These are phyloP conservation scores for Haplochromis burtoni DNA, from an alignment of 2,113 vertebrate genomes.

Conservation along the genomic window DNA sequence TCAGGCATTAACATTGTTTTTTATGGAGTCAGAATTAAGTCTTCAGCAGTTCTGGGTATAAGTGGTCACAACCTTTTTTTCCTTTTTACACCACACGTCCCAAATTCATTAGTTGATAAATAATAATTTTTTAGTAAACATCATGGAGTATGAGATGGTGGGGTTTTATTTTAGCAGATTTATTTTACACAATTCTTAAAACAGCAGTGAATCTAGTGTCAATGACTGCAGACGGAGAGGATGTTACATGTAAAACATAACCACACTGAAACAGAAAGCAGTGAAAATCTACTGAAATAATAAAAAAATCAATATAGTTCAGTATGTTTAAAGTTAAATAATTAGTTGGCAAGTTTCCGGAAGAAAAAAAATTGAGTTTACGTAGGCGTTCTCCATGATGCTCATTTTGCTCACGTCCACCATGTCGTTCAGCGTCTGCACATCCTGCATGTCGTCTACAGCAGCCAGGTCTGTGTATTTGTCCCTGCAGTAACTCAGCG, in stretches of 20 bases:
- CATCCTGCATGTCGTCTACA: not conserved
- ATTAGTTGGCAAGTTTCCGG: fast-evolving
- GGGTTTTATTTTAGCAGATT: not conserved
- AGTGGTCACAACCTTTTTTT: not conserved
- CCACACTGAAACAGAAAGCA: not conserved
- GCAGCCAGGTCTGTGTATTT: not conserved
- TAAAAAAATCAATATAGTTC: not conserved
- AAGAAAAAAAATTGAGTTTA: not conserved
- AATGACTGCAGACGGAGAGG: not conserved
- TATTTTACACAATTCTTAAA: not conserved
- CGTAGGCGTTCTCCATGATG: not conserved
- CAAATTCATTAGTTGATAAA: not conserved
- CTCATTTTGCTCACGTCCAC: not conserved
- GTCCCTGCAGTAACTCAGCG: not conserved
- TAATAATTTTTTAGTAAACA: fast-evolving
- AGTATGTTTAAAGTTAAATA: not conserved
- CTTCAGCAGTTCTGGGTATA: not conserved
- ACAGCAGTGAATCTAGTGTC: fast-evolving
- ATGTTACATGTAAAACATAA: not conserved
- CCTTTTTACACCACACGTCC: not conserved
- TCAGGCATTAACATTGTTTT: fast-evolving
- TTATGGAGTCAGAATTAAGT: not conserved
- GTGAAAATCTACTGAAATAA: not conserved
- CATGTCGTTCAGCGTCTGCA: not conserved
- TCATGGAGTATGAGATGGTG: not conserved